Evolutionary conservation across 2,113 vertebrate genomes (phyloP), one percentile per base, ranked within the genome.

Genomic region (Oceanodroma tethys): DNA sequence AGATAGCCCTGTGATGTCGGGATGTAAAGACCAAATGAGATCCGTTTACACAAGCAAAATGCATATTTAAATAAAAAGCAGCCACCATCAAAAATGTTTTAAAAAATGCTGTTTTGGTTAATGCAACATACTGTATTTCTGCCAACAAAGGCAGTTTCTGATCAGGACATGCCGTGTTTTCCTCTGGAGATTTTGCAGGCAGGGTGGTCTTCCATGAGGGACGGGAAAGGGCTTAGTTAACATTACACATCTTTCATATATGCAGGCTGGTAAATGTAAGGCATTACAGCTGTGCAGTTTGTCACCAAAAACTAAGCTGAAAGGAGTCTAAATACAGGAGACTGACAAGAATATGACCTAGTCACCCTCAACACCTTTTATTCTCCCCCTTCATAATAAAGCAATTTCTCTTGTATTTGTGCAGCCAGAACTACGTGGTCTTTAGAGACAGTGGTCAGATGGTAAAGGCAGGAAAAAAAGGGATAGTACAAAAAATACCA

Each of bases 181-280:
- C 74, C 95, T 90, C 95, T 80, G 91, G 93, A 95, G 93, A 55
- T 58, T 94, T 76, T 96, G 95, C 97, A 97, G 95, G 82, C 97
- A 96, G 97, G 97, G 97, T 97, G 97, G 97, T 97, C 97, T 93
- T 97, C 88, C 91, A 95, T 45, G 83, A 95, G 95, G 94, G 97
- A 97, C 45, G 32, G 96, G 88, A 97, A 94, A 90, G 91, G 91
- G 91, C 73, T 98, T 95, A 95, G 97, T 96, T 97, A 97, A 97
- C 96, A 98, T 98, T 98, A 97, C 95, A 97, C 97, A 97, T 97
- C 95, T 95, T 93, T 97, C 96, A 95, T 97, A 83, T 59, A 96
- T 96, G 96, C 95, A 97, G 96, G 96, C 97, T 97, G 97, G 97
- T 97, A 97, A 97, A 97, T 96, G 96, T 97, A 97, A 97, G 95